A percentile compares a stretch with the other conserved stretches of the same genome.
phyloP scores from a whole-genome alignment of 2,797 vertebrate species.

The Salarias fasciatus region DNA sequence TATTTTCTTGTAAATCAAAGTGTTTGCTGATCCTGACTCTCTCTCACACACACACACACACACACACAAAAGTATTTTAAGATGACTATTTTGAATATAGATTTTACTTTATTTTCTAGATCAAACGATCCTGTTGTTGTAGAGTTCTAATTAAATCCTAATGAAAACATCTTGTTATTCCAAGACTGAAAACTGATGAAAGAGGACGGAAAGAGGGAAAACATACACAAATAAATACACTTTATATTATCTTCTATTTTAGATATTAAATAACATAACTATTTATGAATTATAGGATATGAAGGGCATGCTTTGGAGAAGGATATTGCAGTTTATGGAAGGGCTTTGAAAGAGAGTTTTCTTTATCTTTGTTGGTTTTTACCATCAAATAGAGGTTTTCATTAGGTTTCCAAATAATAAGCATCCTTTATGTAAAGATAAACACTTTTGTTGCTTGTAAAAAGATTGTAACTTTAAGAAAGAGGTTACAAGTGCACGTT shows the following conservation, averaged over 20 bases:
- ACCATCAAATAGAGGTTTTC: constrained; percentile 34
- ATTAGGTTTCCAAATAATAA: constrained; percentile 25
- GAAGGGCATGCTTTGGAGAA: constrained; percentile 41
- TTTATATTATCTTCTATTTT: constrained; percentile 70
- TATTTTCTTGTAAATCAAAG: constrained; percentile 73
- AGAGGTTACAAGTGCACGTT: neutral
- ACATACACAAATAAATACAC: constrained; percentile 48
- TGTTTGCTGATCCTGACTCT: constrained; percentile 63
- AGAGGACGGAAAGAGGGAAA: constrained; percentile 36
- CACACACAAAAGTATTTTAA: constrained; percentile 67
- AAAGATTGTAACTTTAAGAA: neutral
- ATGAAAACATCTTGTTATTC: constrained; percentile 41
- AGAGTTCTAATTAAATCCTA: constrained; percentile 10
- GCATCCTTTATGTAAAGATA: constrained; percentile 44
- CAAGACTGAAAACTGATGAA: constrained; percentile 23
- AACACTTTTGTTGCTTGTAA: constrained; percentile 16
- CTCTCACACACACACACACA: constrained; percentile 4
- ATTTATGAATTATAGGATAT: constrained; percentile 53
- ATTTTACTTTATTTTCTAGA: constrained; percentile 71
- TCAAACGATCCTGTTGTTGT: constrained; percentile 47
- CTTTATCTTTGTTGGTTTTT: constrained; percentile 5
- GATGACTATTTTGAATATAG: constrained; percentile 79
- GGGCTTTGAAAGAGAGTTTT: constrained; percentile 8
- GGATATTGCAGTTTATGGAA: constrained; percentile 26
- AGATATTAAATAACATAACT: constrained; percentile 56